Percentiles rank a stretch among this genome's conserved stretches.
Evolutionary conservation across 2,797 vertebrate species (phyloP).

Genomic region (Anguilla marmorata): DNA sequence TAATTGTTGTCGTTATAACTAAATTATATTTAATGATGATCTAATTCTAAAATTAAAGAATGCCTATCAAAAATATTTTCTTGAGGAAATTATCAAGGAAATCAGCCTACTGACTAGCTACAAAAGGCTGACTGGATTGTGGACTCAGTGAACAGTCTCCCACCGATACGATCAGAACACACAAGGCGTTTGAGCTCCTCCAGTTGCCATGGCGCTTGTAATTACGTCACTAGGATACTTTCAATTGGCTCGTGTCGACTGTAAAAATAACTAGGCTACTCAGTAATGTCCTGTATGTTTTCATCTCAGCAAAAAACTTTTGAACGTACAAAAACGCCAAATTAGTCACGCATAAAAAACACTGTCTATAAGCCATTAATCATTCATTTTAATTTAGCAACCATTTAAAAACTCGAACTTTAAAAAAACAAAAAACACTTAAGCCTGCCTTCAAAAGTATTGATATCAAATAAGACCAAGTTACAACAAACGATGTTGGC

Average conservation of each 20-base stretch:
- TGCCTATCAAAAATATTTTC: not conserved
- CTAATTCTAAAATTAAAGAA: not conserved
- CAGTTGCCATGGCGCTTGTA: constrained; percentile 9
- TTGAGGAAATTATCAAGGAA: not conserved
- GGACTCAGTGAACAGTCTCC: not conserved
- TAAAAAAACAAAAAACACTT: no score
- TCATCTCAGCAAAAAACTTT: not conserved
- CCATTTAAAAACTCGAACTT: no score
- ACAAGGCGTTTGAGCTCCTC: not conserved
- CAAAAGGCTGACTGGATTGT: not conserved
- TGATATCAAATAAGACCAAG: no score
- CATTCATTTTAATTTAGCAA: no score
- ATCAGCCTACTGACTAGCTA: not conserved
- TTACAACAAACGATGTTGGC: no score
- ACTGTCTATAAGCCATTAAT: no score
- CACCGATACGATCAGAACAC: not conserved
- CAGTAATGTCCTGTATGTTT: not conserved
- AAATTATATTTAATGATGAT: not conserved
- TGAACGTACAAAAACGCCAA: not conserved
- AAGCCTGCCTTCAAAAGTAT: no score
- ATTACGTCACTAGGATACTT: constrained; percentile 5
- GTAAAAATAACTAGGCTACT: not conserved
- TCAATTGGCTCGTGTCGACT: not conserved
- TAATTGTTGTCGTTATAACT: not conserved
- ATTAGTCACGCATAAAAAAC: no score